Base-by-base conservation (phyloP, 2,797 vertebrate species). In the Strix occidentalis region DNA sequence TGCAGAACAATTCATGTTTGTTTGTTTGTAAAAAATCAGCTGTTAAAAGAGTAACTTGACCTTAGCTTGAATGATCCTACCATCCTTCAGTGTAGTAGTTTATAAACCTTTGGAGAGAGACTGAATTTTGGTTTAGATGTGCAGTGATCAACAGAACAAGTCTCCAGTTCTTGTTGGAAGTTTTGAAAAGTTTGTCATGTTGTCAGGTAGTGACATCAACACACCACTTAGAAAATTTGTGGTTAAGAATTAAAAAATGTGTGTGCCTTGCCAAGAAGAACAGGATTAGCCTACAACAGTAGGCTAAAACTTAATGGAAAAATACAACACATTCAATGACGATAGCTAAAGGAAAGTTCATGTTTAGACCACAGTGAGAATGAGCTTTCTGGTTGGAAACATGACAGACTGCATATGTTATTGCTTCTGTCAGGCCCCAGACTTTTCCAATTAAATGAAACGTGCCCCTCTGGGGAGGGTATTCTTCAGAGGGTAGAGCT, bases 401-500 rank as follows among this genome's bases (percentile, higher is more conserved):
- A 29, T 84, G 66, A 79, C 53, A 91, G 74, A 23, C 72, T 89
- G 51, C 37, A 29, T 85, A n/a, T 84, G 69, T 77, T 95, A 58
- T 0, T 90, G 76, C 50, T 95, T 87, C 61, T 74, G 37, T 85
- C 64, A 77, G 56, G 57, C 81, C 86, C 16, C 89, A 91, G 60
- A 19, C 81, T 95, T 90, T 91, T 75, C 82, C 79, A 86, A 2
- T 94, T 91, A 95, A 93, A 84, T 92, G 83, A 84, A 93, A 74
- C 0, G 0, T 6, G 3, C 25, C 31, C 46, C 74, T 84, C 39
- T 74, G 70, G 61, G 43, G 58, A 87, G 48, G 24, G 4, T 89
- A 9, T 87, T 95, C 72, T 95, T 86, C 35, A 39, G 63, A 84
- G 61, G 58, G 43, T 3, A 63, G 35, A 75, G 58, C 90, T 95